A percentile compares a stretch with the other conserved stretches of the same genome.
These are phyloP conservation scores for Falcaria lacertinaria DNA, from an alignment of 2,888 invertebrate genomes.

Conservation along the genomic window DNA sequence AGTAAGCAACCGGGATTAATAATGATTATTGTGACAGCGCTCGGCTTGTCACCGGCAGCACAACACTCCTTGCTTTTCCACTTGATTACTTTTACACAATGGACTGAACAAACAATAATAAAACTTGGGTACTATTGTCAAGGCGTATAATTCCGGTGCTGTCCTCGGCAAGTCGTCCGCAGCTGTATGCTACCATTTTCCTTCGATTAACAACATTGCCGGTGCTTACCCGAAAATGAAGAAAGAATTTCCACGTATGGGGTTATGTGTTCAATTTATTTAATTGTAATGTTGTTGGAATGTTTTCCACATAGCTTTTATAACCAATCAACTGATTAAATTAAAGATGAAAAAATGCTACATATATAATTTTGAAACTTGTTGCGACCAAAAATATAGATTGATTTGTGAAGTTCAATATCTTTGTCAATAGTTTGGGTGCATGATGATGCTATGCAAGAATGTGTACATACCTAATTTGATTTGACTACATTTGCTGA, in stretches of 20 bases:
- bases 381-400: too few species aligned
- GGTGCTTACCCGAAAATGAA: constrained; percentile 16
- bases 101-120: constrained; percentile 49
- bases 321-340: too few species aligned
- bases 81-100: constrained; percentile 53
- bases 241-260: constrained; percentile 4
- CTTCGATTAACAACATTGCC: constrained; percentile 21
- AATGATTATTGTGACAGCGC: constrained; percentile 33
- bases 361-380: too few species aligned
- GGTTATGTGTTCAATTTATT: neutral
- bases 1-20: constrained; percentile 26
- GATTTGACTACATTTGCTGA: too few species aligned
- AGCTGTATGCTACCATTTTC: constrained; percentile 21
- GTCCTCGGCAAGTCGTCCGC: constrained; percentile 10
- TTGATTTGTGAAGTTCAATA: too few species aligned
- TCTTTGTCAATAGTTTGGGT: too few species aligned
- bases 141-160: constrained; percentile 29
- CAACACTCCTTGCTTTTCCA: constrained; percentile 48
- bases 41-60: constrained; percentile 33
- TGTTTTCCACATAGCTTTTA: neutral
- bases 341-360: too few species aligned
- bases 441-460: too few species aligned
- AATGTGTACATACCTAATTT: too few species aligned
- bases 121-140: constrained; percentile 42
- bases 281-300: neutral